These are phyloP conservation scores for Holothuria scabra DNA, from an alignment of 53 echinoderm and acorn worm species.

Conservation along the genomic window DNA sequence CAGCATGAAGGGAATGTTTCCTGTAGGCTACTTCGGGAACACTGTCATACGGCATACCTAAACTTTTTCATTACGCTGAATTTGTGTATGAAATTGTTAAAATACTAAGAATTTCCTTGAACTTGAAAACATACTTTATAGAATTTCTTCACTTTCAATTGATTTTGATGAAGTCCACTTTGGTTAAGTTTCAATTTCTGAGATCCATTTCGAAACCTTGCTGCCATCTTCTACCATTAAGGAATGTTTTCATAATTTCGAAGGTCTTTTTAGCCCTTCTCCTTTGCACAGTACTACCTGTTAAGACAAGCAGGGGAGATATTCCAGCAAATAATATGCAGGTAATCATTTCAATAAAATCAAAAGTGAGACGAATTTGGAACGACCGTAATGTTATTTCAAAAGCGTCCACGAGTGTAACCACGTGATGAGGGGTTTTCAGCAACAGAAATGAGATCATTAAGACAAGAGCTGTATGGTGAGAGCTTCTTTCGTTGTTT, in stretches of 20 bases:
- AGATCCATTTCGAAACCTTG: constrained; percentile 36
- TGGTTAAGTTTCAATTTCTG: neutral
- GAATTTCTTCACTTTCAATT: neutral
- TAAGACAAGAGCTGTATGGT: neutral
- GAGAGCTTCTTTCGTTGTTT: neutral
- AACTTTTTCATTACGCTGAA: no score
- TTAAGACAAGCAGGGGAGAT: constrained; percentile 4
- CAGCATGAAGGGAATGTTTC: no score
- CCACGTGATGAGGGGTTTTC: constrained; percentile 6
- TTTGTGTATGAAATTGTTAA: neutral
- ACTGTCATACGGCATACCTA: no score
- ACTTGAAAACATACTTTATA: neutral
- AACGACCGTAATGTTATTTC: neutral
- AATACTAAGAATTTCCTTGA: no score
- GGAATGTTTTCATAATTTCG: constrained; percentile 15
- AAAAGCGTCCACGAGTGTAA: neutral
- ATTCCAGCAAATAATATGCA: constrained; percentile 7
- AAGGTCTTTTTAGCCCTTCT: neutral
- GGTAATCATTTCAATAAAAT: neutral
- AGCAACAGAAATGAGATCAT: neutral
- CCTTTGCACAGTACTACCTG: neutral
- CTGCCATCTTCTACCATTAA: constrained; percentile 26
- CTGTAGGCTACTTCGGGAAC: no score
- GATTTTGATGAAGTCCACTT: neutral
- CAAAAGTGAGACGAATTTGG: neutral